phyloP scores from a whole-genome alignment of 1,140 invertebrate genomes.

The Palaemon carinicauda region DNA sequence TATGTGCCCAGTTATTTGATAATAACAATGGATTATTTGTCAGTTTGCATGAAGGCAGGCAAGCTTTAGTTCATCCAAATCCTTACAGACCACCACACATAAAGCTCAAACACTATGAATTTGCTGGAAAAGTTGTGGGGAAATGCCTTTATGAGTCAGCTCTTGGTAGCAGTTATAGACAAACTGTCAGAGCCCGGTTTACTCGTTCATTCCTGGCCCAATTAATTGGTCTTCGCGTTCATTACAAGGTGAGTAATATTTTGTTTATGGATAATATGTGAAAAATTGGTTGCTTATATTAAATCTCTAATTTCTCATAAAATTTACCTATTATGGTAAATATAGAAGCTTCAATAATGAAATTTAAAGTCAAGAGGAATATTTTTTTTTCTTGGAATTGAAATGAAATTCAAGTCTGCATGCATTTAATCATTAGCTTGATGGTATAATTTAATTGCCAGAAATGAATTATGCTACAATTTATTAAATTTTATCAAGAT shows the following conservation, averaged over 20 bases:
- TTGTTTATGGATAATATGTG: background rate
- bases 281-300: background rate
- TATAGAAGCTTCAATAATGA: too few relatives aligned
- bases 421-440: too few relatives aligned
- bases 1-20: conserved; percentile 88
- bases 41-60: conserved; percentile 84
- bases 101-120: conserved; percentile 90
- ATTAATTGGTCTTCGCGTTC: conserved; percentile 89
- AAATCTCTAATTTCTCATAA: background rate
- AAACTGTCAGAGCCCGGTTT: conserved; percentile 88
- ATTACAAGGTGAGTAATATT: conserved; percentile 77
- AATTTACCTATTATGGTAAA: too few relatives aligned
- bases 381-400: too few relatives aligned
- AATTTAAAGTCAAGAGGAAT: too few relatives aligned
- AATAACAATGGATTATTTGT: conserved; percentile 82
- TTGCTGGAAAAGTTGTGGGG: conserved; percentile 92
- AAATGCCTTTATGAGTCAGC: conserved; percentile 93
- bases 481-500: too few relatives aligned
- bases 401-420: too few relatives aligned
- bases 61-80: conserved; percentile 85
- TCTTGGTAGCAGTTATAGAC: conserved; percentile 84
- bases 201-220: conserved; percentile 93
- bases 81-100: conserved; percentile 76
- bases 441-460: too few relatives aligned
- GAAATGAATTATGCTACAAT: too few relatives aligned